Conservation (phyloP, 2,888 invertebrate species). For the Tromatobia lineatoria region DNA sequence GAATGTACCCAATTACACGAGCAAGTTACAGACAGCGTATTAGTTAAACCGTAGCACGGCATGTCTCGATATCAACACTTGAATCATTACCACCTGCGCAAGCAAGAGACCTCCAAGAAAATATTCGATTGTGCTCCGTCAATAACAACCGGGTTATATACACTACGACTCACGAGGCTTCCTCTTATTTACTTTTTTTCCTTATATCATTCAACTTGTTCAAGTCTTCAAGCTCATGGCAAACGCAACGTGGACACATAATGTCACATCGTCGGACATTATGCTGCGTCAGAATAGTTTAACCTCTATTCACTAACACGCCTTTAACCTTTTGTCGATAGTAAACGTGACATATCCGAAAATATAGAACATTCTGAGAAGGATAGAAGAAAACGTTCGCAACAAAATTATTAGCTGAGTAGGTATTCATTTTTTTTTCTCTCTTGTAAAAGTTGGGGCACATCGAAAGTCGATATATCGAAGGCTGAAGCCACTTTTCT, state of each 20-base stretch:
- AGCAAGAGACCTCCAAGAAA: slow-evolving; percentile 48
- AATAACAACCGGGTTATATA: slow-evolving; percentile 24
- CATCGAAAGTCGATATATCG: too few species aligned
- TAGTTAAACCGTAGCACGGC: not conserved
- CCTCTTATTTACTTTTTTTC: slow-evolving; percentile 42
- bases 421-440: not conserved
- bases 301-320: slow-evolving; percentile 23
- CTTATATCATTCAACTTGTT: not conserved
- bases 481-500: too few species aligned
- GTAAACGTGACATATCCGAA: not conserved
- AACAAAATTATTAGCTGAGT: not conserved
- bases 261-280: slow-evolving; percentile 34
- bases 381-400: not conserved
- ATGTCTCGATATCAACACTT: slow-evolving; percentile 54
- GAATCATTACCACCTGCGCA: slow-evolving; percentile 68
- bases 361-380: not conserved
- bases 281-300: slow-evolving; percentile 13
- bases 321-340: not conserved
- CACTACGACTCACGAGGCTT: slow-evolving; percentile 23
- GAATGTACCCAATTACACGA: slow-evolving; percentile 25
- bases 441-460: too few species aligned
- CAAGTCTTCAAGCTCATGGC: not conserved
- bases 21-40: not conserved
- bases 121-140: slow-evolving; percentile 43
- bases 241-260: slow-evolving; percentile 22